Evolutionary conservation across 1,140 invertebrate species (phyloP), one percentile per base, ranked within the genome.

Genomic region (Maniola jurtina): DNA sequence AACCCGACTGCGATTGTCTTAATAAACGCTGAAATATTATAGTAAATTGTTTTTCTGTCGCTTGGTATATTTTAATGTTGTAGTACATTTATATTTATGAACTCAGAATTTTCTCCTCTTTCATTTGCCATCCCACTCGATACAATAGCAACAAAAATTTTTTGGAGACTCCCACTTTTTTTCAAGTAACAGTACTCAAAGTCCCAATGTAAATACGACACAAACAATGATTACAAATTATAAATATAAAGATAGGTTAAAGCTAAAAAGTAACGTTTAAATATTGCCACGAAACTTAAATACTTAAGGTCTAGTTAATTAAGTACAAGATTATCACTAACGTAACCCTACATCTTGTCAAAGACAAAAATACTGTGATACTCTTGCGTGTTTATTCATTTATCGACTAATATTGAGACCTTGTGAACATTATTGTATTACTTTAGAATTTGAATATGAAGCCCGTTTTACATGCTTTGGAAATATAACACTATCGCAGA

Each of bases 261-360:
- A 85, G 79, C 83, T 87, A 80, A 88, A 52, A 52, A 52, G 77
- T 74, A 84, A 72, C 58, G 56, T 78, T 81, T 75, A 79, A 72
- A 73, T 79, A 79, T 79, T 79, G 77, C 73, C 75, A 73, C 68
- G 65, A 72, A 76, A 71, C 61, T 67, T 70, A 75, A 70, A 67
- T 72, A 64, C 70, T 71, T 76, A 73, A 25, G 38, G 38, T 35
- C 61, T 72, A 25, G 25, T 25, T 25, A 25, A 25, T 78, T 56
- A 77, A 75, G 73, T 81, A 81, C 74, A 75, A 64, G 64, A 71
- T 65, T 61, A 75, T 76, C 72, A 81, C 81, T 80, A 79, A 74
- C 25, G 48, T 76, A 76, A 75, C 56, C 25, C 75, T 73, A 78
- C 25, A 59, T 68, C 56, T 70, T 68, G 57, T 67, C 70, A 58